Base-by-base conservation (phyloP, 2,888 invertebrate species). In the Metallyticus violacea region DNA sequence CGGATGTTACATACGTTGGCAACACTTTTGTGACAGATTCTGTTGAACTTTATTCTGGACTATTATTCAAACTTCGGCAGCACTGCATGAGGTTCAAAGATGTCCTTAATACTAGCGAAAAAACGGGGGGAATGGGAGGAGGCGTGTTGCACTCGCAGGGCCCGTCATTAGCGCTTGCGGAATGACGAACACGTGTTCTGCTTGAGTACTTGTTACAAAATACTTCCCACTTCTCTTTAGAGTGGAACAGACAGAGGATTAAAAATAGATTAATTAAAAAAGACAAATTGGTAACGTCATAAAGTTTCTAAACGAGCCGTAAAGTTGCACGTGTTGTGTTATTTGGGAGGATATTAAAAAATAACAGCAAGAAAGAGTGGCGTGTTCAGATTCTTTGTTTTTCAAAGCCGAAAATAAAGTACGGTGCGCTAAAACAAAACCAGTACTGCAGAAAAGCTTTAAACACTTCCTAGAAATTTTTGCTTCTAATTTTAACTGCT, bases 241-340 rank as follows among this genome's bases (percentile, higher is more conserved):
- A 62, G 40, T 62, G 40, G 40, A 62, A 22, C 40, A 62, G 40
- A 62, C 40, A 62, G 40, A 62, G 40, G 40, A 81, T 87, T 87
- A 78, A 85, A 87, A 87, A 87, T 87, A 85, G 85, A 87, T 87
- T 87, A 87, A 87, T 87, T 87, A 82, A 81, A 85, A 87, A 80
- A 27, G 83, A 78, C 87, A 85, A 87, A 87, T 87, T 87, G 87
- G 87, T 85, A 82, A 82, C 81, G 87, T 40, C 87, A 87, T 85
- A 87, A 85, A 62, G 76, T 28, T 40, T 81, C 62, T 79, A 85
- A 85, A 85, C 62, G 85, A 85, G 82, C 87, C 40, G 77, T 85
- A 87, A 85, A 77, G 28, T 85, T 85, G 62, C 40, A 62, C 40
- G 40, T 62, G 40, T 62, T 62, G 40, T 62, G 40, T 62, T 62